Conservation (phyloP, 2,797 vertebrate species). For the Cyprinodon diabolis region DNA sequence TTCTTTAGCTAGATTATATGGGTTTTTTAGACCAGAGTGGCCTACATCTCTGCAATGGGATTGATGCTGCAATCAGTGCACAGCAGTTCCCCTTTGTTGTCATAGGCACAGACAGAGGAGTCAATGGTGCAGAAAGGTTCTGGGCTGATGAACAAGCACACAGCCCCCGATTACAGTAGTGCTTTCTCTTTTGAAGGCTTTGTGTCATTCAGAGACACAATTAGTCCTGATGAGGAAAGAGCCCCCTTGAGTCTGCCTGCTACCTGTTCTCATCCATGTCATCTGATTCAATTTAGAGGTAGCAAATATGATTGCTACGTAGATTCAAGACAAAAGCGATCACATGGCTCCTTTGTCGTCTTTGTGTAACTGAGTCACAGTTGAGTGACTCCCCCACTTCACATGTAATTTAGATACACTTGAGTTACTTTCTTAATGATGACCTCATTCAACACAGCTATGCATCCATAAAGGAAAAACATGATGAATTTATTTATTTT, state of each 20-base stretch:
- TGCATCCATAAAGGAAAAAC: constrained; percentile 16
- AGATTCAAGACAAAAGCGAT: constrained; percentile 68
- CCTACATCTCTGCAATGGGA: constrained; percentile 19
- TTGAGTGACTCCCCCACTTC: constrained; percentile 55
- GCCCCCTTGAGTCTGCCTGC: constrained; percentile 63
- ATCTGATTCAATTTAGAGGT: constrained; percentile 72
- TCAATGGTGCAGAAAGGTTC: constrained; percentile 68
- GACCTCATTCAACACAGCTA: constrained; percentile 22
- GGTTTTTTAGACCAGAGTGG: constrained; percentile 21
- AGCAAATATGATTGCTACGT: constrained; percentile 72
- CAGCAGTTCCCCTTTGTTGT: constrained; percentile 47
- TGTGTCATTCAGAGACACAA: constrained; percentile 72
- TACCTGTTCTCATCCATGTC: constrained; percentile 68
- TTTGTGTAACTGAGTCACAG: constrained; percentile 73
- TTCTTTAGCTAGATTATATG: constrained; percentile 8
- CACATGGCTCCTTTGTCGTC: constrained; percentile 67
- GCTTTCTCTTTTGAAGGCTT: constrained; percentile 60
- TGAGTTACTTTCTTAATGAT: constrained; percentile 34
- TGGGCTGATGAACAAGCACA: constrained; percentile 71
- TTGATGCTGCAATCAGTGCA: constrained; percentile 46
- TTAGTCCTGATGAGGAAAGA: constrained; percentile 72
- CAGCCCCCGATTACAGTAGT: constrained; percentile 65
- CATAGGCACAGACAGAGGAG: constrained; percentile 47
- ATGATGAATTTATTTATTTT: constrained; percentile 26
- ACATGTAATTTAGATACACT: constrained; percentile 57